Conservation (phyloP, 2,113 vertebrate genomes). For the Furnarius figulus region DNA sequence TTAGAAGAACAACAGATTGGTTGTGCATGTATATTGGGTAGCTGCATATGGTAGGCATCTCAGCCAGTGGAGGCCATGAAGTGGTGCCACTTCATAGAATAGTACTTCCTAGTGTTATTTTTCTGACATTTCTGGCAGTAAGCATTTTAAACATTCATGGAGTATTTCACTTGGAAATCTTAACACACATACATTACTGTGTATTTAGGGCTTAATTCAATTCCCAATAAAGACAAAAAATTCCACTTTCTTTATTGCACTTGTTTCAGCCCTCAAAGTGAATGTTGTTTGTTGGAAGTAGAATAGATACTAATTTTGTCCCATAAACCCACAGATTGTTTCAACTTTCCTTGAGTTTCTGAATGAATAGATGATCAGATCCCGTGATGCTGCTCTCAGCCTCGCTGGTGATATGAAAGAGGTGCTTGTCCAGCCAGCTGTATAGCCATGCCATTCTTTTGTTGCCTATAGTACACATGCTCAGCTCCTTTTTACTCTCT, state of each 20-base stretch:
- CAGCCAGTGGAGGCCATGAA: not conserved
- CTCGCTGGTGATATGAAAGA: constrained; percentile 7
- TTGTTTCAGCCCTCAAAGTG: not conserved
- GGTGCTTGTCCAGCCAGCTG: not conserved
- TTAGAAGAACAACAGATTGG: not conserved
- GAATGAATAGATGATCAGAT: constrained; percentile 9
- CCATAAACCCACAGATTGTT: constrained; percentile 50
- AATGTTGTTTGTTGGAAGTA: not conserved
- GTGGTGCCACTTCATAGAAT: not conserved
- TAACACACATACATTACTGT: not conserved
- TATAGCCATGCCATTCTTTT: not conserved
- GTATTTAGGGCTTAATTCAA: not conserved
- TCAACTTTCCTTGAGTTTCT: constrained; percentile 36
- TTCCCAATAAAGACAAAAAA: not conserved
- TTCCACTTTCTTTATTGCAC: not conserved
- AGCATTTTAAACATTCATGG: not conserved
- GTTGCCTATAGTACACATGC: not conserved
- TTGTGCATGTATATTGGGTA: rapidly evolving
- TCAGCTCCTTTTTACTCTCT: constrained; percentile 3
- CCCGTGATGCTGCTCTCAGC: constrained; percentile 1
- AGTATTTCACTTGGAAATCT: not conserved
- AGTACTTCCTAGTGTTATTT: not conserved
- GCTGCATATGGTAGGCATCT: not conserved
- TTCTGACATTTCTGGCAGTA: not conserved
- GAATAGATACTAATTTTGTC: constrained; percentile 52